These are phyloP conservation scores for Mylabris phalerata DNA, from an alignment of 1,140 invertebrate species.

Conservation along the genomic window DNA sequence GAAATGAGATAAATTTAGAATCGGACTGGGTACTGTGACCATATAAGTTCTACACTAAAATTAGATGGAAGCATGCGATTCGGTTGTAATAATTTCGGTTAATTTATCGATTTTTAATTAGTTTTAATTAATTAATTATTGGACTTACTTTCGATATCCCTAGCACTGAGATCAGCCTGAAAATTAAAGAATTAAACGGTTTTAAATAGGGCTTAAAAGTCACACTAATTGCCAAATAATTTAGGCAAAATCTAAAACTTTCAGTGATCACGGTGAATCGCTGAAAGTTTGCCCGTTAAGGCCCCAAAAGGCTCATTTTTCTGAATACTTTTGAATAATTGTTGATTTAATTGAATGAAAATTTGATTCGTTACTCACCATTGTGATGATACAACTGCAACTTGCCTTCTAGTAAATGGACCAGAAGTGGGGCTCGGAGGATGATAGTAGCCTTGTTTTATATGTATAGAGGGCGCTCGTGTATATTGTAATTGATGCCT, in stretches of 20 bases:
- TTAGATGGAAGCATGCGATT: slow-evolving; percentile 5
- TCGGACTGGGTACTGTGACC: slow-evolving; percentile 12
- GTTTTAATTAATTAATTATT: not conserved
- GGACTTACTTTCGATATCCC: slow-evolving; percentile 69
- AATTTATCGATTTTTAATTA: not conserved
- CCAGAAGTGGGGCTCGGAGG: slow-evolving; percentile 64
- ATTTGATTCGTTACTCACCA: slow-evolving; percentile 49
- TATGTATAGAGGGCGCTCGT: slow-evolving; percentile 61
- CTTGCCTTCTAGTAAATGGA: slow-evolving; percentile 52
- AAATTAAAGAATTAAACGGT: not conserved
- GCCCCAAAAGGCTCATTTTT: too few relatives aligned
- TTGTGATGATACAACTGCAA: slow-evolving; percentile 55
- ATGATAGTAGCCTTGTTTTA: slow-evolving; percentile 62
- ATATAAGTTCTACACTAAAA: slow-evolving; percentile 16
- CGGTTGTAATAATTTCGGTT: slow-evolving; percentile 1
- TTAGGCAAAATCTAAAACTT: not conserved
- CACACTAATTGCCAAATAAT: not conserved
- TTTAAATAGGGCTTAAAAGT: not conserved
- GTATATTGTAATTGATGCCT: slow-evolving; percentile 32
- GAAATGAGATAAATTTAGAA: slow-evolving; percentile 5
- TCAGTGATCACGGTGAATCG: not conserved
- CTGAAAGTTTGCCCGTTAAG: not conserved
- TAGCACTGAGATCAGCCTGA: slow-evolving; percentile 58
- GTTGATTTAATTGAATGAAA: too few relatives aligned
- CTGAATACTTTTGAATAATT: too few relatives aligned